A percentile compares a stretch with the other conserved stretches of the same genome.
Evolutionary conservation across 2,888 invertebrate species (phyloP).

Genomic region (Laothoe populi): DNA sequence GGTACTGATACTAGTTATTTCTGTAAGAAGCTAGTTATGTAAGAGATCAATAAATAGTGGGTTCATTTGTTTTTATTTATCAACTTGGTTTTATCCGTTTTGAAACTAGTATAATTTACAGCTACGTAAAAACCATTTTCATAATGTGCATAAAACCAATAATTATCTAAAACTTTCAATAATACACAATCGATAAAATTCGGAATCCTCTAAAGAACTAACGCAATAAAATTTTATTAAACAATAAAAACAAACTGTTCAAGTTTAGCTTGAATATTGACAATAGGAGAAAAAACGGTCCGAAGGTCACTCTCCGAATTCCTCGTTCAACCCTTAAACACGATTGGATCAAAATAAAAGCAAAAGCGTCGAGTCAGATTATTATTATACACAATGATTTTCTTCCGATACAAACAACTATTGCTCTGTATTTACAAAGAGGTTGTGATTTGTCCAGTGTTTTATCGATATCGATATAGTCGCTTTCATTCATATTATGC

Average conservation of each 20-base stretch:
- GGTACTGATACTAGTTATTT: too few species aligned
- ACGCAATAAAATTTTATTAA: conserved; percentile 48
- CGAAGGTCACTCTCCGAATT: conserved; percentile 27
- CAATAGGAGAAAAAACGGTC: conserved; percentile 31
- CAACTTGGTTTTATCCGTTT: too few species aligned
- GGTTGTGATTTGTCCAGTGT: not conserved
- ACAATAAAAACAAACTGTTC: conserved; percentile 48
- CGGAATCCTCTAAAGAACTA: conserved; percentile 42
- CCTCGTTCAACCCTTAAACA: conserved; percentile 15
- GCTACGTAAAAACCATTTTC: not conserved
- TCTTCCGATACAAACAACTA: conserved; percentile 32
- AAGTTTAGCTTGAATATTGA: conserved; percentile 38
- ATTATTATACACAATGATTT: conserved; percentile 44
- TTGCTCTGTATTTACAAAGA: conserved; percentile 14
- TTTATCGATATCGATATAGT: conserved; percentile 13
- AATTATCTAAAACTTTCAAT: conserved; percentile 10
- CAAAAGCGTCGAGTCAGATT: conserved; percentile 30
- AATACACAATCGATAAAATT: conserved; percentile 33
- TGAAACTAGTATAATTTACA: not conserved
- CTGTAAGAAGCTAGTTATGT: too few species aligned
- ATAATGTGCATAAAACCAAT: not conserved
- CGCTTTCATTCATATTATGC: not conserved
- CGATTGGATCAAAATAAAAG: conserved; percentile 30
- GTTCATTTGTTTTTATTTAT: too few species aligned
- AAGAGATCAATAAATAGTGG: too few species aligned